A percentile compares a stretch with the other conserved stretches of the same genome.
These are phyloP conservation scores for Celastrina argiolus DNA, from an alignment of 2,888 invertebrate species.

Conservation along the genomic window DNA sequence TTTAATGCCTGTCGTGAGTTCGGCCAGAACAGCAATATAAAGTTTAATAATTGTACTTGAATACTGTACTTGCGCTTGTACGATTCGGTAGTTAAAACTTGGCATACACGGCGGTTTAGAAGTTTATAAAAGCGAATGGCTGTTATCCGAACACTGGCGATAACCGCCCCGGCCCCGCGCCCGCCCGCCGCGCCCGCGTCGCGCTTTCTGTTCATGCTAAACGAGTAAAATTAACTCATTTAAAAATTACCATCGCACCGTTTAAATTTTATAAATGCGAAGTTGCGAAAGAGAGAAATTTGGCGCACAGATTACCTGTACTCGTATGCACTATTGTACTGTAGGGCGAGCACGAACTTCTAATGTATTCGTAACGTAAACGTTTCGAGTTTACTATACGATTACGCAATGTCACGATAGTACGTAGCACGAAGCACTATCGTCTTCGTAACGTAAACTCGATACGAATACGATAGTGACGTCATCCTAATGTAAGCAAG, in stretches of 20 bases:
- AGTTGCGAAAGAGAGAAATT: neutral
- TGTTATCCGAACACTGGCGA: neutral
- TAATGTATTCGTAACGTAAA: too few relatives aligned
- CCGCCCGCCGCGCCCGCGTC: too few relatives aligned
- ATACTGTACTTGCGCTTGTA: neutral
- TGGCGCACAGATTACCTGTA: neutral
- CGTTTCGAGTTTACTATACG: too few relatives aligned
- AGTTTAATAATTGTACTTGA: slow-evolving; percentile 4
- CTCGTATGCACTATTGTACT: too few relatives aligned
- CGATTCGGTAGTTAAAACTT: slow-evolving; percentile 13
- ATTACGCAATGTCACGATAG: too few relatives aligned
- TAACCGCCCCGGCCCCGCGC: too few relatives aligned
- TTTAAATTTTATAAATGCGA: neutral
- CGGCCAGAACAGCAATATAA: neutral
- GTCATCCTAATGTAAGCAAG: too few relatives aligned
- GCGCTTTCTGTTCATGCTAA: neutral
- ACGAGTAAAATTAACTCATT: neutral
- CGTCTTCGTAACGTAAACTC: too few relatives aligned
- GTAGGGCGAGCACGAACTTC: too few relatives aligned
- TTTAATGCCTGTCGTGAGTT: neutral
- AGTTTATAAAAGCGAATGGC: slow-evolving; percentile 12
- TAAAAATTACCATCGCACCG: neutral
- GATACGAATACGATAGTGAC: too few relatives aligned
- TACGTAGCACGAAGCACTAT: too few relatives aligned
- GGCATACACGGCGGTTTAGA: slow-evolving; percentile 1